Base-by-base conservation (phyloP, 2,888 invertebrate genomes). In the Orthonevra nobilis region DNA sequence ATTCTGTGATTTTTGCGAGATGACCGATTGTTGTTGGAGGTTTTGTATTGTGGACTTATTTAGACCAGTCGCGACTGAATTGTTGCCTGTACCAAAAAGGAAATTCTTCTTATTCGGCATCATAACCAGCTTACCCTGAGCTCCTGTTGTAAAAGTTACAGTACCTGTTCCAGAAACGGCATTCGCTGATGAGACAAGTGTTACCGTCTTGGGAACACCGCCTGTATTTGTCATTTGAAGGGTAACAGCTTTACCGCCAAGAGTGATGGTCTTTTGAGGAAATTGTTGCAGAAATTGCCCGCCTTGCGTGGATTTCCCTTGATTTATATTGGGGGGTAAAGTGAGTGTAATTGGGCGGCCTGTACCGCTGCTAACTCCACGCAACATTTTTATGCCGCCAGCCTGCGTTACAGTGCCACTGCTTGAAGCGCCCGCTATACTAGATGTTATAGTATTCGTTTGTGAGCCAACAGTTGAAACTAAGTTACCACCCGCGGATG, bases 201-300 rank as follows among this genome's bases (percentile, higher is more conserved):
- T 92, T 0, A 93, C 91, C 0, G 92, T 92, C 87, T 93, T 93
- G 46, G 89, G 89, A 15, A 91, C 90, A 15, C 90, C 90, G 9
- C 82, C 69, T 84, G 75, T 89, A 14, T 91, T 90, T 10, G 92
- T 91, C 90, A 94, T 92, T 87, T 93, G 93, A 34, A 94, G 91
- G 0, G 94, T 94, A 1, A 94, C 92, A 12, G 93, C 92, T 87
- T 94, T 94, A 0, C 94, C 94, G 4, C 93, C 92, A 74, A 93
- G 90, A 68, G 92, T 92, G 19, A 92, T 91, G 17, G 92, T 91
- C 84, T 92, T 92, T 88, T 92, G 87, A 23, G 87, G 81, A 6
- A 82, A 81, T 30, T 86, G 86, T 12, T 85, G 84, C 14, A 86
- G 82, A 60, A 84, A 83, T 58, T 84, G 83, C 28, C 58, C 82